Evolutionary conservation across 2,888 invertebrate genomes (phyloP).

Genomic region (Prenolepis imparis): DNA sequence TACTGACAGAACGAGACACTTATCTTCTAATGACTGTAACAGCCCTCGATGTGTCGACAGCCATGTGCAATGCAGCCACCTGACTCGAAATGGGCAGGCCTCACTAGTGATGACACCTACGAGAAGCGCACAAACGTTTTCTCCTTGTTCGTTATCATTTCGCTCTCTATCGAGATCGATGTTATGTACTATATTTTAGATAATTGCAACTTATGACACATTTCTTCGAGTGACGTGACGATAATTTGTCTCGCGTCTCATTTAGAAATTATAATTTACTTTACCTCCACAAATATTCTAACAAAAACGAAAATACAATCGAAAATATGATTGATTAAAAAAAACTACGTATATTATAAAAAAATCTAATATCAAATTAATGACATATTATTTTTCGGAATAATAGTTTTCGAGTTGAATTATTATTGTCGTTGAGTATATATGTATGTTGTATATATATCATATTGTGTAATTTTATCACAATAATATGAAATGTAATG

Average conservation of each 20-base stretch:
- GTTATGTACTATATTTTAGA: constrained; percentile 32
- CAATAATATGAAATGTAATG: background rate
- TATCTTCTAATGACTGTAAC: constrained; percentile 68
- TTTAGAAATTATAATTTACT: constrained; percentile 17
- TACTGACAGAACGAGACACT: constrained; percentile 66
- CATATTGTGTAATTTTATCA: background rate
- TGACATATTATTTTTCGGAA: background rate
- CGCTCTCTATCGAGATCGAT: constrained; percentile 20
- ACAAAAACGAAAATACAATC: background rate
- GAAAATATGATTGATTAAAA: background rate
- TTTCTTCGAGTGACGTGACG: background rate
- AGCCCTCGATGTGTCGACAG: constrained; percentile 65
- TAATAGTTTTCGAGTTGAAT: background rate
- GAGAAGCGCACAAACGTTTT: constrained; percentile 46
- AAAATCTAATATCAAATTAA: background rate
- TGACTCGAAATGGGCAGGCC: constrained; percentile 60
- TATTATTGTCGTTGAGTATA: background rate
- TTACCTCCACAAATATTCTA: background rate
- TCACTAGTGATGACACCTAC: constrained; percentile 57
- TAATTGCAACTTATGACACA: constrained; percentile 13
- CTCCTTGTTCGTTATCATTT: constrained; percentile 16
- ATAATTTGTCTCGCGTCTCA: constrained; percentile 9
- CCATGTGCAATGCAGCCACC: constrained; percentile 64
- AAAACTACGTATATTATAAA: background rate
- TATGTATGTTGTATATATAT: background rate